A percentile compares a stretch with the other conserved stretches of the same genome.
Conservation (phyloP, 2,113 vertebrate species). For the Crotalus helleri region DNA sequence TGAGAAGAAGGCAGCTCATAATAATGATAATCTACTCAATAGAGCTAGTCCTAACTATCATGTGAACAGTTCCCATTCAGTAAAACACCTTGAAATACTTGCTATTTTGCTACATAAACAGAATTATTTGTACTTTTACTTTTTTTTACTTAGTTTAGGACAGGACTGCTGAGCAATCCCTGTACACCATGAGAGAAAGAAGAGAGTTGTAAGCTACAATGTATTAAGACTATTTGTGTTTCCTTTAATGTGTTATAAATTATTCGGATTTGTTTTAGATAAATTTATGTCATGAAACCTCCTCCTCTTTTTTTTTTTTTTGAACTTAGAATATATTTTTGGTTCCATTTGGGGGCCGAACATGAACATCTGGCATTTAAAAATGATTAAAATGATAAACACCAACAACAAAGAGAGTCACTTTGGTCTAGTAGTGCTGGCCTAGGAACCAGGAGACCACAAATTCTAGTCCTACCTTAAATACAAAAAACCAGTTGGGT, state of each 20-base stretch:
- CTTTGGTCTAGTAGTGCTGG: background rate
- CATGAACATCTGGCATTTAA: background rate
- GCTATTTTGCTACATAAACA: background rate
- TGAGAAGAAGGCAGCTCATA: background rate
- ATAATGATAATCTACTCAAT: background rate
- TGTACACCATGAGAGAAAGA: background rate
- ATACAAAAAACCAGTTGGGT: background rate
- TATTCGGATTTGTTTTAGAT: background rate
- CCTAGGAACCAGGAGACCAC: background rate
- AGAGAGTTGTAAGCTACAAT: background rate
- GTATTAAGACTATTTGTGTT: too few relatives aligned
- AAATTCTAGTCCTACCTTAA: background rate
- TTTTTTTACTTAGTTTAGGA: background rate
- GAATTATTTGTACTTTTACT: background rate
- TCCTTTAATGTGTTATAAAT: background rate
- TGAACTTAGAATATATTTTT: background rate
- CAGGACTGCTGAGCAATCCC: background rate
- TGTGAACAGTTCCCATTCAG: background rate
- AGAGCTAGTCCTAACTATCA: background rate
- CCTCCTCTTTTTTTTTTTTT: background rate
- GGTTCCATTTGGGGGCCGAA: background rate
- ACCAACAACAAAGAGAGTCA: background rate
- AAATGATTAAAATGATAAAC: background rate
- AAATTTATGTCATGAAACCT: background rate
- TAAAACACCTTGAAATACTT: background rate